Conservation (phyloP, 2,888 invertebrate species). For the Gymnoscelis rufifasciata region DNA sequence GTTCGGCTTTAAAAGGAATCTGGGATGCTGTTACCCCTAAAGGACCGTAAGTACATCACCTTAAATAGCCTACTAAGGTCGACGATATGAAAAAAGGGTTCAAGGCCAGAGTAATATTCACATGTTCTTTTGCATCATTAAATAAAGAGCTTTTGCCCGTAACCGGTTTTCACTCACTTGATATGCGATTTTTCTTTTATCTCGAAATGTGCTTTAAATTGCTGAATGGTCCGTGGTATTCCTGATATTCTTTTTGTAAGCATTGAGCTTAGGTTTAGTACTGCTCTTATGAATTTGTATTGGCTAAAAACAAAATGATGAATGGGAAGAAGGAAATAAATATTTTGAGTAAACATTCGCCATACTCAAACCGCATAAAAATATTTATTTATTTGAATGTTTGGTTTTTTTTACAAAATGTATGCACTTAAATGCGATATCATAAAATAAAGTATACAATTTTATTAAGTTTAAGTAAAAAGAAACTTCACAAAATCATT, state of each 20-base stretch:
- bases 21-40: background rate
- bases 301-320: too few species aligned
- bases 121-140: constrained; percentile 19
- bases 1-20: background rate
- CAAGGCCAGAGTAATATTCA: constrained; percentile 23
- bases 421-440: too few species aligned
- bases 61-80: constrained; percentile 20
- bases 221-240: constrained; percentile 9
- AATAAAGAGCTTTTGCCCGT: constrained; percentile 14
- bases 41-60: constrained; percentile 14
- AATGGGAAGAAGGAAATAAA: too few species aligned
- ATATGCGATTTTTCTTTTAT: constrained; percentile 16
- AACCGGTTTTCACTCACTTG: constrained; percentile 18
- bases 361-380: too few species aligned
- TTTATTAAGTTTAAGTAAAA: too few species aligned
- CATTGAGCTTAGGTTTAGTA: too few species aligned
- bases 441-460: too few species aligned
- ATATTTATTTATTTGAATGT: too few species aligned
- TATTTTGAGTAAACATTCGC: too few species aligned
- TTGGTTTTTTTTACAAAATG: too few species aligned
- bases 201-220: constrained; percentile 10
- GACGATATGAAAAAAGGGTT: constrained; percentile 28
- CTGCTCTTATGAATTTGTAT: too few species aligned
- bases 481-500: too few species aligned
- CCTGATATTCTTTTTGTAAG: background rate